Percentiles rank a stretch among this genome's conserved stretches.
phyloP scores from a whole-genome alignment of 2,113 vertebrate species.

The Hipposideros armiger region DNA sequence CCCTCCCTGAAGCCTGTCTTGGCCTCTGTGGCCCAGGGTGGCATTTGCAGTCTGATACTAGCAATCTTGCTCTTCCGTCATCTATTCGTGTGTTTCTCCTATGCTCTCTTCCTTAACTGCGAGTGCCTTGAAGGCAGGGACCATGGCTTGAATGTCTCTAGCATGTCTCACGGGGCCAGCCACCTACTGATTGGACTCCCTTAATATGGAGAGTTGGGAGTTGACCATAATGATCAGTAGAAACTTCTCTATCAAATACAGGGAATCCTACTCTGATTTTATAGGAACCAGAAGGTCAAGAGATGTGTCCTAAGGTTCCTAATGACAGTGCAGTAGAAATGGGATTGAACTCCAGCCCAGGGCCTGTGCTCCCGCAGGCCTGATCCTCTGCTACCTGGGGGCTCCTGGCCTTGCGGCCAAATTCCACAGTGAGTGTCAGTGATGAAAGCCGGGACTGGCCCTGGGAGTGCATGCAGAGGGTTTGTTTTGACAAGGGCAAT shows the following conservation, averaged over 20 bases:
- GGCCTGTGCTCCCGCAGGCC: not conserved
- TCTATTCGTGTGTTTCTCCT: not conserved
- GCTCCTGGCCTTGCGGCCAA: not conserved
- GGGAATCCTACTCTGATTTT: not conserved
- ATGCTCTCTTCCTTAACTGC: not conserved
- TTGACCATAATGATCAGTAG: not conserved
- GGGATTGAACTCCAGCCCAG: not conserved
- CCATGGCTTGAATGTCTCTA: not conserved
- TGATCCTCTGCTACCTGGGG: not conserved
- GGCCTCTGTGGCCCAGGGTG: not conserved
- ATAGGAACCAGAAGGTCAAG: not conserved
- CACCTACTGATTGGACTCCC: not conserved
- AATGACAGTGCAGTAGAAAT: not conserved
- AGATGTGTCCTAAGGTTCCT: not conserved
- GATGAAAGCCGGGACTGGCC: slow-evolving; percentile 17
- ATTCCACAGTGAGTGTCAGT: not conserved
- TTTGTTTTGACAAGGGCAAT: slow-evolving; percentile 64
- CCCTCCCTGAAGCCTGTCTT: not conserved
- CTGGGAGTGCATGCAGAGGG: not conserved
- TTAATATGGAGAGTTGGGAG: not conserved
- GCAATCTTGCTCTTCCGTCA: not conserved
- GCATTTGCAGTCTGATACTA: not conserved
- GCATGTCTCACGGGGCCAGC: not conserved
- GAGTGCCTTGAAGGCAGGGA: not conserved
- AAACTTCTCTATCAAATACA: not conserved